Evolutionary conservation across 2,797 vertebrate species (phyloP).

Genomic region (Streptopelia turtur): DNA sequence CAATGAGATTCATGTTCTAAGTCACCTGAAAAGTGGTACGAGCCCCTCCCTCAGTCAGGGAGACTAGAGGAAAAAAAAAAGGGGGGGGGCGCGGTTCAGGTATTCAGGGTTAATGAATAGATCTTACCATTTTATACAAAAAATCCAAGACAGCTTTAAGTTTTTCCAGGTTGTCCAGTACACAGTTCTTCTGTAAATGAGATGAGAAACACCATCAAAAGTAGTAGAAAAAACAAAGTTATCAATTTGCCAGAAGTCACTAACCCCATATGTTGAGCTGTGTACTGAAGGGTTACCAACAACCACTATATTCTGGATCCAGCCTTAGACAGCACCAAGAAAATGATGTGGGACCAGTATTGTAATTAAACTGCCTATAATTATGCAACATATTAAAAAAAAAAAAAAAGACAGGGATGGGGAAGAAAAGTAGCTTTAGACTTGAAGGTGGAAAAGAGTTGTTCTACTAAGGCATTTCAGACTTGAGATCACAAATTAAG

Average conservation of each 20-base stretch:
- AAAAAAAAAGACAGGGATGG: not conserved
- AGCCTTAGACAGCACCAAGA: not conserved
- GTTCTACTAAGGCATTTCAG: not conserved
- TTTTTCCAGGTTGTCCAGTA: not conserved
- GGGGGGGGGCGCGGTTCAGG: not conserved
- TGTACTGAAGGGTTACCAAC: not conserved
- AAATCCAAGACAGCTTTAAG: slow-evolving; percentile 70
- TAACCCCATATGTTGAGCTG: not conserved
- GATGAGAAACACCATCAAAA: not conserved
- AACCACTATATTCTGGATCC: not conserved
- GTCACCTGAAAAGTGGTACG: not conserved
- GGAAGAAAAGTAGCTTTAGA: not conserved
- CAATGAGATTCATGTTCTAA: not conserved
- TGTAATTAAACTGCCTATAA: not conserved
- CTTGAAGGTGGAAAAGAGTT: not conserved
- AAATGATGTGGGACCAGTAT: not conserved
- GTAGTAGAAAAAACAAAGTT: not conserved
- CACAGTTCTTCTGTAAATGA: slow-evolving; percentile 16
- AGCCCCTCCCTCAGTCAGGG: not conserved
- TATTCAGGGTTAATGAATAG: not conserved
- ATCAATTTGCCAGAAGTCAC: not conserved
- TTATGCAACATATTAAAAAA: not conserved
- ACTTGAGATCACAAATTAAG: not conserved
- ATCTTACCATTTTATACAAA: slow-evolving; percentile 72
- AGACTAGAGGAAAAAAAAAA: not conserved